Evolutionary conservation across 1,140 invertebrate species (phyloP), one percentile per base, ranked within the genome.

Genomic region (Formica selysi): DNA sequence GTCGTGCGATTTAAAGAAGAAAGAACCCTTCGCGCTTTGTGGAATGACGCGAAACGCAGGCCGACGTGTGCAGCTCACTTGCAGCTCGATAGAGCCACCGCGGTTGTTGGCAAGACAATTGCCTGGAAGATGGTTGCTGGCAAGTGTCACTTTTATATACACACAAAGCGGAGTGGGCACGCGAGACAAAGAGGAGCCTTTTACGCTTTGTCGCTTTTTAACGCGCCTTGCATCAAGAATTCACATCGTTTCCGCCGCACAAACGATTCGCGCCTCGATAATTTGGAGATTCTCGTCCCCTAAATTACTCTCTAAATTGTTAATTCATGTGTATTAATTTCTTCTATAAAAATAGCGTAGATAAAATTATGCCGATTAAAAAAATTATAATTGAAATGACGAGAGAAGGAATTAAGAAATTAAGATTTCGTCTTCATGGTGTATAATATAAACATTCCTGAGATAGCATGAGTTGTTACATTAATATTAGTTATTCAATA

Each of bases 121-220:
- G 86, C 86, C 65, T 32, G 88, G 71, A 85, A 90, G 89, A 90
- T 86, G 85, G 62, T 80, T 70, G 59, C 44, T 87, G 85, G 89
- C 89, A 89, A 89, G 89, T 90, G 88, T 85, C 88, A 89, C 80
- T 89, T 81, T 73, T 85, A 62, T 73, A 44, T 81, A 73, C 70
- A 87, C 86, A 89, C 89, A 89, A 90, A 89, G 65, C 57, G 44
- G 38, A 78, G 74, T 74, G 67, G 22, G 61, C 62, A 65, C 54
- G 61, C 41, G 11, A 57, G 67, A 86, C 76, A 89, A 79, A 87
- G 57, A 44, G 61, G 61, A 41, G 59, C 36, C 57, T 68, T 70
- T 57, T 57, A 85, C 19, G 29, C 36, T 71, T 78, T 16, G 38
- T 13, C 48, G 10, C 10, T 22, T 79, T 79, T 80, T 80, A 38